Evolutionary conservation across 1,140 invertebrate genomes (phyloP).

Genomic region (Drosophila sturtevanti): DNA sequence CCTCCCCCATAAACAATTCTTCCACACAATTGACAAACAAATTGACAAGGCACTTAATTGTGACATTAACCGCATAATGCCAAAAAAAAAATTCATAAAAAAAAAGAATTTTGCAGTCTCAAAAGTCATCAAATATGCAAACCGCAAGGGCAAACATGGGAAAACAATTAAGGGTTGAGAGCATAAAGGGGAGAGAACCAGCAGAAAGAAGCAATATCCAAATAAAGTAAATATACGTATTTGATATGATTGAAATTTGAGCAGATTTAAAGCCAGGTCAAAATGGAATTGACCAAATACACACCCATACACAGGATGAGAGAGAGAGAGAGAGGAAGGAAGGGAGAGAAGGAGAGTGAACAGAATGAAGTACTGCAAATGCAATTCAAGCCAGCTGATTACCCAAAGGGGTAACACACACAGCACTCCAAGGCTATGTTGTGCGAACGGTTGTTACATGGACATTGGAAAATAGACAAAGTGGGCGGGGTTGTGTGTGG

Average conservation of each 20-base stretch:
- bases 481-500: constrained; percentile 36
- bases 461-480: background rate
- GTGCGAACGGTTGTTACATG: background rate
- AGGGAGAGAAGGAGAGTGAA: background rate
- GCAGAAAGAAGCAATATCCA: background rate
- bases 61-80: constrained; percentile 37
- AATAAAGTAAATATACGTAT: constrained; percentile 8
- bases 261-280: constrained; percentile 26
- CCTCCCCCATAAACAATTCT: background rate
- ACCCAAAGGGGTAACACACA: background rate
- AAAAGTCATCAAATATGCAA: constrained; percentile 44
- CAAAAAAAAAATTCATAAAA: constrained; percentile 27
- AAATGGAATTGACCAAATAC: constrained; percentile 6
- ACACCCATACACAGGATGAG: too few relatives aligned
- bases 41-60: constrained; percentile 76
- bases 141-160: constrained; percentile 51
- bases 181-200: background rate
- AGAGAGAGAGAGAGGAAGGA: background rate
- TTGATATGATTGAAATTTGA: constrained; percentile 59
- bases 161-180: constrained; percentile 46
- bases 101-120: constrained; percentile 38
- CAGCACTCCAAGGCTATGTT: background rate
- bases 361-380: constrained; percentile 17
- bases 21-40: constrained; percentile 63
- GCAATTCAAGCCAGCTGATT: constrained; percentile 19